Conservation (phyloP, 2,888 invertebrate species). For the Tenodera sinensis region DNA sequence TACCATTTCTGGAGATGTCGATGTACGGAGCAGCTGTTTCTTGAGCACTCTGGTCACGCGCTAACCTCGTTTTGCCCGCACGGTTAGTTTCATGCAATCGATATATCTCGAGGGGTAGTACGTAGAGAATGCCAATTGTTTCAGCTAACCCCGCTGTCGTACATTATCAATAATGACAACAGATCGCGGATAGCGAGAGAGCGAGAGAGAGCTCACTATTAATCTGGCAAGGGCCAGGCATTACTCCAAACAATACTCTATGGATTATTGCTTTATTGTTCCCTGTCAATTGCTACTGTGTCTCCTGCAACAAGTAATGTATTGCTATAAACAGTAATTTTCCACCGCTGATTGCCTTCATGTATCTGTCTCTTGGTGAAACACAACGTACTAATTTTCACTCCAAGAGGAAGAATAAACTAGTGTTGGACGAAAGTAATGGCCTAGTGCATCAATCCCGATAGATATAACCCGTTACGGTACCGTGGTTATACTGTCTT, state of each 20-base stretch:
- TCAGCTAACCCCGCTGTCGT: not conserved
- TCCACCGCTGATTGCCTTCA: not conserved
- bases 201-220: not conserved
- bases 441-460: no score
- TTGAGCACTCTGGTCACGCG: not conserved
- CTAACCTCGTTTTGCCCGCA: not conserved
- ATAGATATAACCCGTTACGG: no score
- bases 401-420: no score
- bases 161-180: not conserved
- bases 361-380: not conserved
- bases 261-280: not conserved
- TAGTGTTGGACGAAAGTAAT: no score
- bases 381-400: not conserved
- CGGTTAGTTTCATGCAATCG: not conserved
- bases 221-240: not conserved
- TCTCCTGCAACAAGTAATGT: not conserved
- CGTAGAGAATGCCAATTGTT: not conserved
- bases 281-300: not conserved
- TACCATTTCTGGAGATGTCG: not conserved
- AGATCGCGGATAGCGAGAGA: not conserved
- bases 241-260: not conserved
- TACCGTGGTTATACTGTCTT: no score
- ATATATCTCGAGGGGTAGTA: not conserved
- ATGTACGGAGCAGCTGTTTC: not conserved
- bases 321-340: not conserved